Conservation (phyloP, 2,113 vertebrate species). For the Colinus virginianus region DNA sequence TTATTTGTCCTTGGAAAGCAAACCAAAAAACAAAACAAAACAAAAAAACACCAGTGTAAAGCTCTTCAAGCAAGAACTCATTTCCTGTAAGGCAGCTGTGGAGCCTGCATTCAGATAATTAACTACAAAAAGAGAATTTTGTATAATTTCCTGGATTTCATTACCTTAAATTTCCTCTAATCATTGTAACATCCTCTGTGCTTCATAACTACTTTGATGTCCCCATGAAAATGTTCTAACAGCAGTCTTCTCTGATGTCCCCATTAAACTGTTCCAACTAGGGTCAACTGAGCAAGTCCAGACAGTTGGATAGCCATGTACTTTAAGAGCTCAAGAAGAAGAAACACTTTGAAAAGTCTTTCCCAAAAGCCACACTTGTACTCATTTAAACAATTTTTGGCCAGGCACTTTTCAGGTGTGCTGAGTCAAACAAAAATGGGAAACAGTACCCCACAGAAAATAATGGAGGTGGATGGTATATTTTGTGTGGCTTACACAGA, state of each 20-base stretch:
- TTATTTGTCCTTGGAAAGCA: neutral
- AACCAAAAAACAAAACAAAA: too few relatives aligned
- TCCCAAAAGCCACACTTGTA: neutral
- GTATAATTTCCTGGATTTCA: slow-evolving; percentile 46
- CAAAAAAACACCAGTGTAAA: neutral
- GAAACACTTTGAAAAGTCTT: neutral
- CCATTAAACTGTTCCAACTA: neutral
- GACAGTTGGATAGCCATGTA: neutral
- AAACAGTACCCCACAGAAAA: too few relatives aligned
- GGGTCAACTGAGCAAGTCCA: neutral
- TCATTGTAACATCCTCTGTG: neutral
- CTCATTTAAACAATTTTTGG: neutral
- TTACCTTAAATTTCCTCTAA: slow-evolving; percentile 36
- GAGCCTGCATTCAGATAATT: slow-evolving; percentile 22
- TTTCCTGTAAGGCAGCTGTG: slow-evolving; percentile 23
- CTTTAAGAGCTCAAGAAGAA: neutral
- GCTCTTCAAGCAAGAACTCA: neutral
- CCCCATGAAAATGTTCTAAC: neutral
- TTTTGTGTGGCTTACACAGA: too few relatives aligned
- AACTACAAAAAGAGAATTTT: neutral
- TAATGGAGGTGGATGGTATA: too few relatives aligned
- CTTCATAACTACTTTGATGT: neutral
- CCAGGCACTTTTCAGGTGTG: neutral
- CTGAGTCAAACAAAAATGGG: neutral
- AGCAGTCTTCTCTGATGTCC: neutral